Evolutionary conservation across 2,888 invertebrate species (phyloP).

Genomic region (Thecocarcelia acutangulata): DNA sequence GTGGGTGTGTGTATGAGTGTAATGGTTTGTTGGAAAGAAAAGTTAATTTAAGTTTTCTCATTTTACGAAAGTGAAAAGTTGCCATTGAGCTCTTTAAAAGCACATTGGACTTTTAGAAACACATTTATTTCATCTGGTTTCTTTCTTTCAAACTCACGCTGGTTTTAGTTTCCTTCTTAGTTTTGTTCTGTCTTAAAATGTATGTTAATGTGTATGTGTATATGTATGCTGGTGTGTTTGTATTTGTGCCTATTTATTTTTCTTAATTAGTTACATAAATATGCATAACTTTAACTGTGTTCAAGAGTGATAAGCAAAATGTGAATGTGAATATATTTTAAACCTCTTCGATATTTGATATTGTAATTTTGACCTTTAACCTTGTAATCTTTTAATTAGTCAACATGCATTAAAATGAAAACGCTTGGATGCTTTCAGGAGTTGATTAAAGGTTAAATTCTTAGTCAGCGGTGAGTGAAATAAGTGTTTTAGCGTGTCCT

Average conservation of each 20-base stretch:
- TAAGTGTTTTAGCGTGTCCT: too few species aligned
- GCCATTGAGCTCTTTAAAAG: constrained; percentile 66
- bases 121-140: constrained; percentile 36
- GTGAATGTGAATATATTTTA: not conserved
- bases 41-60: constrained; percentile 67
- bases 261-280: constrained; percentile 1
- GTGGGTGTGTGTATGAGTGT: constrained; percentile 5
- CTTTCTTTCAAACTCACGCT: constrained; percentile 5
- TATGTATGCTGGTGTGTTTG: not conserved
- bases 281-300: constrained; percentile 2
- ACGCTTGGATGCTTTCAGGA: not conserved
- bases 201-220: not conserved
- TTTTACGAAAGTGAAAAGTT: constrained; percentile 66
- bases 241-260: not conserved
- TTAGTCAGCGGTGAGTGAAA: too few species aligned
- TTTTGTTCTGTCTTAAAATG: not conserved
- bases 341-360: constrained; percentile 17
- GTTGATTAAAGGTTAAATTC: not conserved
- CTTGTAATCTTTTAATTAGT: constrained; percentile 23
- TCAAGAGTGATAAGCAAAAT: constrained; percentile 12
- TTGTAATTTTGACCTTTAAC: constrained; percentile 20
- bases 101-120: constrained; percentile 52
- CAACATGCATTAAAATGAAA: not conserved
- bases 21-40: constrained; percentile 31
- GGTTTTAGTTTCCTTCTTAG: not conserved